Conservation (phyloP, 2,888 invertebrate genomes). For the Therioaphis trifolii region DNA sequence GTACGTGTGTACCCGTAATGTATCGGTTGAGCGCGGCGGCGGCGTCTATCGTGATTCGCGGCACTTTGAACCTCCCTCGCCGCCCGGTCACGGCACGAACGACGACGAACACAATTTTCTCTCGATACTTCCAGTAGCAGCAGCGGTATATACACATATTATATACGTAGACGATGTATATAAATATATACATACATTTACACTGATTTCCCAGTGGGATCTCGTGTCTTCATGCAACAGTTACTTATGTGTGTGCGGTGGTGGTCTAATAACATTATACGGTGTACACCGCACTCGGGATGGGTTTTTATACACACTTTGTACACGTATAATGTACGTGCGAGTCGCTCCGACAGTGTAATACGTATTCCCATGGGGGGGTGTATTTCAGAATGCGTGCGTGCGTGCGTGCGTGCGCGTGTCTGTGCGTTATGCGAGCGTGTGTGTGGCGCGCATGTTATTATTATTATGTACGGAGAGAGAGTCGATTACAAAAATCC, state of each 20-base stretch:
- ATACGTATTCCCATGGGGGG: slow-evolving; percentile 42
- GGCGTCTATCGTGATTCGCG: slow-evolving; percentile 21
- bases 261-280: slow-evolving; percentile 59
- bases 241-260: slow-evolving; percentile 41
- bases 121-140: background rate
- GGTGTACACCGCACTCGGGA: background rate
- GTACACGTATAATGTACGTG: background rate
- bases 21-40: too few relatives aligned
- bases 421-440: too few relatives aligned
- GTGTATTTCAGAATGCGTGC: background rate
- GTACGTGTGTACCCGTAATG: too few relatives aligned
- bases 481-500: slow-evolving; percentile 62
- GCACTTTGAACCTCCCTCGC: slow-evolving; percentile 44
- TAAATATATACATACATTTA: background rate
- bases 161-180: too few relatives aligned
- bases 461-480: slow-evolving; percentile 21
- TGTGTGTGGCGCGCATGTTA: background rate
- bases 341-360: background rate
- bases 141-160: background rate
- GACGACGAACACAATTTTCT: background rate
- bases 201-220: slow-evolving; percentile 61
- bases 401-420: background rate
- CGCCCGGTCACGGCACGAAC: background rate
- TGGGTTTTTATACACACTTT: slow-evolving; percentile 37
- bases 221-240: slow-evolving; percentile 60